Evolutionary conservation across 53 echinoderm and acorn worm species (phyloP).

Genomic region (Stichopus horrens): DNA sequence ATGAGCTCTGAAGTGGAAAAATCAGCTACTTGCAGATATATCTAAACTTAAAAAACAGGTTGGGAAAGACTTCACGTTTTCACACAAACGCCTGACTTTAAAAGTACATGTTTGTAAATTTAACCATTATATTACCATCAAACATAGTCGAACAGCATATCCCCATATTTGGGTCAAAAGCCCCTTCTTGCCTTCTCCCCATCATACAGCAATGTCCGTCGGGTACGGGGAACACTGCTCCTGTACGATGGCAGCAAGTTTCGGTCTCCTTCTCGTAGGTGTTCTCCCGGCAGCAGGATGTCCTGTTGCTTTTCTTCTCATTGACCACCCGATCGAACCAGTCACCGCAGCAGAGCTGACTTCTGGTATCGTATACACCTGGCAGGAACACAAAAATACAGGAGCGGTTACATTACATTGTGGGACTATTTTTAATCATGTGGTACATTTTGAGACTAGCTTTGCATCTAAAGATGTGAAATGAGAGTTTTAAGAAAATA

Average conservation of each 20-base stretch:
- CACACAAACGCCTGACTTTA: no score
- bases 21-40: no score
- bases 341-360: slow-evolving; percentile 72
- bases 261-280: slow-evolving; percentile 64
- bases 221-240: slow-evolving; percentile 15
- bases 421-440: no score
- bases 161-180: slow-evolving; percentile 54
- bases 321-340: slow-evolving; percentile 4
- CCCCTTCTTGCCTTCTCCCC: slow-evolving; percentile 38
- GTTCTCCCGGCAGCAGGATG: slow-evolving; percentile 63
- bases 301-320: slow-evolving; percentile 32
- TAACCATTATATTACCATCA: neutral
- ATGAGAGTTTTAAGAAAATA: no score
- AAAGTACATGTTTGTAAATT: no score
- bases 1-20: no score
- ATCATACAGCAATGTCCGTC: slow-evolving; percentile 31
- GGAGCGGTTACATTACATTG: no score
- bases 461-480: no score
- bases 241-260: slow-evolving; percentile 68
- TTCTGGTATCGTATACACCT: slow-evolving; percentile 64
- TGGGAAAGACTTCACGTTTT: no score
- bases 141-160: slow-evolving; percentile 50
- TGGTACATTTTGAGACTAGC: no score
- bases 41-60: no score
- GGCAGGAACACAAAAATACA: neutral